Percentiles rank a stretch among this genome's conserved stretches.
Evolutionary conservation across 2,113 vertebrate genomes (phyloP).

Genomic region (Crotalus tigris): DNA sequence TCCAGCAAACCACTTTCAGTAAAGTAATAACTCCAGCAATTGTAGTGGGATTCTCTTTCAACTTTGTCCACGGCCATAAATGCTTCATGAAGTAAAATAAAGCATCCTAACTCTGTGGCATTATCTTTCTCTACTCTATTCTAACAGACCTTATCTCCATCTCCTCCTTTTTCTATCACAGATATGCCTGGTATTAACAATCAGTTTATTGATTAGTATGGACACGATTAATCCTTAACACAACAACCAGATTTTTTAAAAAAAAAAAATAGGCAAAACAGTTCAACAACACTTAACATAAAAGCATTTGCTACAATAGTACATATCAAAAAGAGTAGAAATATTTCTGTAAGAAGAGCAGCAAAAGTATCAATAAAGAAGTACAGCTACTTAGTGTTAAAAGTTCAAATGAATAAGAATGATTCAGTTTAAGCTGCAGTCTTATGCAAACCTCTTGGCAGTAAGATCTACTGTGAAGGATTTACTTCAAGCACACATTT

Average conservation of each 20-base stretch:
- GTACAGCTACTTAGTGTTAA: neutral
- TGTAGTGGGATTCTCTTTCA: neutral
- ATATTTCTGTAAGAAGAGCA: neutral
- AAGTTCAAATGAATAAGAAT: neutral
- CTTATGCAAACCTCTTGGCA: neutral
- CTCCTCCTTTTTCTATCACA: neutral
- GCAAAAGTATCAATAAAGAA: neutral
- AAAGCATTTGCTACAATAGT: neutral
- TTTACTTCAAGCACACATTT: neutral
- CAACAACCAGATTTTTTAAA: neutral
- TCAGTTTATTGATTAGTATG: neutral
- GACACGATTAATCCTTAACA: neutral
- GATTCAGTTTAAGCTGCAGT: neutral
- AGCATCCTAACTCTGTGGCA: neutral
- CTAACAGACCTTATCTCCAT: neutral
- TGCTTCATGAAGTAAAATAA: neutral
- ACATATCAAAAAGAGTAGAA: neutral
- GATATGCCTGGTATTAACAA: neutral
- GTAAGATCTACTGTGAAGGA: neutral
- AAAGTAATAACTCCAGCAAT: neutral
- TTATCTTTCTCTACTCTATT: neutral
- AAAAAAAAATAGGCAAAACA: neutral
- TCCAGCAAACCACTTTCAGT: neutral
- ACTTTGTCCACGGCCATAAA: conserved; percentile 5
- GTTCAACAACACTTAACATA: neutral